Conservation (phyloP, 2,113 vertebrate genomes). For the Ameiurus melas region DNA sequence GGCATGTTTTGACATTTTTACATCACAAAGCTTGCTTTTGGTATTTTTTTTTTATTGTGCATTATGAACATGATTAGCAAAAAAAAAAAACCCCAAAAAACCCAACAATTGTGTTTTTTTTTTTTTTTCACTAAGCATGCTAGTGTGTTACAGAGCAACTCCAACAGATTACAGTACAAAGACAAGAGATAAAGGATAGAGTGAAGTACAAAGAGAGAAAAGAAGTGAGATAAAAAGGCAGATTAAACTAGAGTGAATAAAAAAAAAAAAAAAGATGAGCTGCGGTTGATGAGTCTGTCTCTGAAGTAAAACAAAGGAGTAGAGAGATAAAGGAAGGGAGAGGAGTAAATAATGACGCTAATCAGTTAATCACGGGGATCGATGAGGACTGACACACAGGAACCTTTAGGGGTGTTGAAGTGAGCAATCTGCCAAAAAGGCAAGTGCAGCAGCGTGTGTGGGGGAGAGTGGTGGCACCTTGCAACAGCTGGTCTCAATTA, state of each 20-base stretch:
- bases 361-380: conserved; percentile 60
- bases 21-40: neutral
- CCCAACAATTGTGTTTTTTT: neutral
- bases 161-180: conserved; percentile 10
- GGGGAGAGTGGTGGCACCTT: conserved; percentile 71
- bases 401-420: conserved; percentile 33
- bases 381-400: conserved; percentile 52
- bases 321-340: conserved; percentile 6
- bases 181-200: neutral
- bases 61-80: neutral
- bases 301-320: neutral
- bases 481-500: conserved; percentile 83
- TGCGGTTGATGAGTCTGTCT: neutral
- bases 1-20: neutral
- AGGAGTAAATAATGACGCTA: conserved; percentile 33
- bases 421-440: conserved; percentile 63
- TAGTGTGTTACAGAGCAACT: neutral
- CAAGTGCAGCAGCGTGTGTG: conserved; percentile 69
- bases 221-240: conserved; percentile 4
- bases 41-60: neutral
- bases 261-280: conserved; percentile 21
- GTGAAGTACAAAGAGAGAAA: conserved; percentile 19
- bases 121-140: neutral
- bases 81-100: too few relatives aligned
- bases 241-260: conserved; percentile 23